Base-by-base conservation (phyloP, 2,797 vertebrate genomes). In the Hoplostethus atlanticus region DNA sequence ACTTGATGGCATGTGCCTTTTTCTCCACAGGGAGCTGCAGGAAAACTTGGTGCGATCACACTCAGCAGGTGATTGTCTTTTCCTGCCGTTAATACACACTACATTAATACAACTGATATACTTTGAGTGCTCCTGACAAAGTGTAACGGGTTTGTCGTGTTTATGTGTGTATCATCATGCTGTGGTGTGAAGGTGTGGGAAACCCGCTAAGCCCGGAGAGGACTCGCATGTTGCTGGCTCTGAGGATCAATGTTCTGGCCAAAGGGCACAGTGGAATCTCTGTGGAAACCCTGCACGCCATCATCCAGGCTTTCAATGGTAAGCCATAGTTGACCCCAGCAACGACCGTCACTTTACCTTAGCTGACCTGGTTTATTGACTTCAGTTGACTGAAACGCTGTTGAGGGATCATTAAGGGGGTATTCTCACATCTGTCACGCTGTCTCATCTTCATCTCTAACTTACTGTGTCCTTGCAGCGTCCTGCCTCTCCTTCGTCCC, bases 261-360 rank as follows among this genome's bases (percentile, higher is more conserved):
- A 99, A 99, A 95, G 98, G 98, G 31, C 77, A 99, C 92, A 99
- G 98, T 25, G 98, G 98, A 28, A 95, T 99, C 91, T 98, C 98
- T 60, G 87, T 96, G 74, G 97, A 97, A 91, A 98, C 97, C 0
- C 96, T 99, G 52, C 90, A 95, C 48, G 95, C 95, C 90, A 97
- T 97, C 86, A 95, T 97, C 9, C 94, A 98, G 88, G 96, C 92
- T 7, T 99, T 99, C 88, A 99, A 99, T 21, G 96, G 98, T 99
- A 93, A 95, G 74, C 59, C 50, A 44, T 11, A 30, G 2, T 7
- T 52, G 31, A 8, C 12, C 34, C 12, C 31, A 25, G 5, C 6
- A n/a, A 17, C 6, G 34, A 6, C 36, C 10, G n/a, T 50, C 57
- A 40, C 15, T 31, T 60, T 25, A 70, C 52, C 28, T 50, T 6